phyloP scores from a whole-genome alignment of 2,888 invertebrate species.

The Torymus tubicola region DNA sequence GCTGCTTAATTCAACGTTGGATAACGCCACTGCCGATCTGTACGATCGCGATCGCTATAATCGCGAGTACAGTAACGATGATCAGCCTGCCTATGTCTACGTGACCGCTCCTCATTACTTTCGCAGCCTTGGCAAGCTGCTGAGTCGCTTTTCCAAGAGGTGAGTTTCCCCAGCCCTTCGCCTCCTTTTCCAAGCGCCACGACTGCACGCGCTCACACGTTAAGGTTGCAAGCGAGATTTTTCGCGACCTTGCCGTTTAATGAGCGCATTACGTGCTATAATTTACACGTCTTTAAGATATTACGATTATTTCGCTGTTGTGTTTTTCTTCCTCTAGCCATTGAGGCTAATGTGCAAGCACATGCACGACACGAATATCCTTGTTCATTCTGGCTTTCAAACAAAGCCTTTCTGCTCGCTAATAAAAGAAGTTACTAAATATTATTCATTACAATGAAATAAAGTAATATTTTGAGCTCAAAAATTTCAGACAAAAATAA shows the following conservation, averaged over 20 bases:
- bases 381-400: too few species aligned
- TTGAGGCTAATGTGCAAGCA: not conserved
- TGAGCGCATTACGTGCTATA: not conserved
- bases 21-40: conserved; percentile 65
- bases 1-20: conserved; percentile 70
- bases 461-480: too few species aligned
- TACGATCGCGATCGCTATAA: conserved; percentile 62
- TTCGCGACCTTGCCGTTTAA: not conserved
- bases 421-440: too few species aligned
- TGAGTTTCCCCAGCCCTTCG: conserved; percentile 59
- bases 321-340: not conserved
- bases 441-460: too few species aligned
- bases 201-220: too few species aligned
- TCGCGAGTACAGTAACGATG: conserved; percentile 63
- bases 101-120: conserved; percentile 74
- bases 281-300: conserved; percentile 11
- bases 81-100: conserved; percentile 71
- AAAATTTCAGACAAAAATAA: too few species aligned
- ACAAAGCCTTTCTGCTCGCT: too few species aligned
- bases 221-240: too few species aligned
- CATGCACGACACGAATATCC: too few species aligned
- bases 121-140: conserved; percentile 70
- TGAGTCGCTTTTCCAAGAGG: conserved; percentile 74
- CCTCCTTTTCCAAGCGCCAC: not conserved
- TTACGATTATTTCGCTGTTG: not conserved